A percentile compares a stretch with the other conserved stretches of the same genome.
Evolutionary conservation across 2,797 vertebrate genomes (phyloP).

Genomic region (Gallirallus australis): DNA sequence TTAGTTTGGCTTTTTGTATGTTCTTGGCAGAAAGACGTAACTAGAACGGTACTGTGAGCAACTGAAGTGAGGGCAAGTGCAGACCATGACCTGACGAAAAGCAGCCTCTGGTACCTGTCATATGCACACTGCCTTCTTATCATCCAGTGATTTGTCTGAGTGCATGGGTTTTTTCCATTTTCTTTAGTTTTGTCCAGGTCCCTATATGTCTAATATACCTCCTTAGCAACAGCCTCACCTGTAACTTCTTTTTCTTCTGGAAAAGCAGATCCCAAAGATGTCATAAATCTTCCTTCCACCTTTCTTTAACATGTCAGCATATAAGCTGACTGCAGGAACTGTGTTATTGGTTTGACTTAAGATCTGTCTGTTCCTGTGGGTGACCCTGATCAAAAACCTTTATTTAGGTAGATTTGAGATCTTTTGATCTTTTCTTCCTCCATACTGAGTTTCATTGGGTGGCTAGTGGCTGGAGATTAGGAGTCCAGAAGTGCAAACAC

Average conservation of each 20-base stretch:
- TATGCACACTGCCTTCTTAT: neutral
- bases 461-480: neutral
- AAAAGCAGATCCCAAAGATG: neutral
- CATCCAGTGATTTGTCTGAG: neutral
- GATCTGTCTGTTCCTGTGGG: neutral
- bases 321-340: neutral
- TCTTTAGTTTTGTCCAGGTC: neutral
- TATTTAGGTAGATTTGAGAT: neutral
- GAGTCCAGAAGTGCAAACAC: neutral
- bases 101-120: neutral
- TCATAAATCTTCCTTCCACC: neutral
- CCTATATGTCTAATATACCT: neutral
- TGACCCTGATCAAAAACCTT: neutral
- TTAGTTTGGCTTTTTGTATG: neutral
- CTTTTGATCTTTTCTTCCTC: neutral
- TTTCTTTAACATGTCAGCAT: neutral
- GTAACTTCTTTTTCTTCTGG: neutral
- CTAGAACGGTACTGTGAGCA: neutral
- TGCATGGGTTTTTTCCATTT: accelerated
- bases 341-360: neutral
- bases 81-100: neutral
- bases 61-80: neutral
- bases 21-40: neutral
- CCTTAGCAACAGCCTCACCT: neutral
- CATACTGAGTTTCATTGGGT: neutral